These are phyloP conservation scores for Gymnorhina tibicen DNA, from an alignment of 2,113 vertebrate genomes.

Conservation along the genomic window DNA sequence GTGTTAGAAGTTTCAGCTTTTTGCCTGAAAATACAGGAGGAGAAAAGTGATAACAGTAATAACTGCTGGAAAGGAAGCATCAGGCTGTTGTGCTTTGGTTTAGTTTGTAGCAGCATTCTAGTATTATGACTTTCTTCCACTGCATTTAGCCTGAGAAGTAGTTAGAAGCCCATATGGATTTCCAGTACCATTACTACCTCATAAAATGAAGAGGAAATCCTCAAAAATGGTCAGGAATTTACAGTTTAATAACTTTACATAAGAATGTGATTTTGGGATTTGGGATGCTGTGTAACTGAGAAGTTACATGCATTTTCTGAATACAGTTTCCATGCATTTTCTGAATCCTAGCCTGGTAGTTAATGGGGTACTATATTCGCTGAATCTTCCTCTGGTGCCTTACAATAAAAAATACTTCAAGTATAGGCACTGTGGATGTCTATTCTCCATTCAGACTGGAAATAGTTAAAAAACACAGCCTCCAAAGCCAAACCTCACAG, in stretches of 20 bases:
- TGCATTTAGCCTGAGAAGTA: not conserved
- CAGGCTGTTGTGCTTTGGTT: not conserved
- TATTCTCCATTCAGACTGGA: not conserved
- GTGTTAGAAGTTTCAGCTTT: not conserved
- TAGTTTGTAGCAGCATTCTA: not conserved
- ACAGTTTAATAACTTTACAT: not conserved
- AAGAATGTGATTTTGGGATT: not conserved
- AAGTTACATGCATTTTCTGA: not conserved
- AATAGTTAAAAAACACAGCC: not conserved
- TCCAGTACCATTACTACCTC: not conserved
- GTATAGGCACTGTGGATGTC: not conserved
- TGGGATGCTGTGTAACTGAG: not conserved
- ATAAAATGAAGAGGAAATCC: not conserved
- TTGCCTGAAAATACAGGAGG: not conserved
- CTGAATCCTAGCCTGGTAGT: not conserved
- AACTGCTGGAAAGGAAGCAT: not conserved
- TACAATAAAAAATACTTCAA: not conserved
- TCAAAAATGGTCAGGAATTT: not conserved
- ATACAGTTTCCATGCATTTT: not conserved
- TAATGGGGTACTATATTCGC: not conserved
- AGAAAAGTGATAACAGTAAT: not conserved
- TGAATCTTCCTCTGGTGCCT: not conserved
- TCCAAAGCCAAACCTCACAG: not conserved
- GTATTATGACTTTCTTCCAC: not conserved
- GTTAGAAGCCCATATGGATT: not conserved